phyloP scores from a whole-genome alignment of 64 coral and sea anemone species.

The Montipora foliosa region DNA sequence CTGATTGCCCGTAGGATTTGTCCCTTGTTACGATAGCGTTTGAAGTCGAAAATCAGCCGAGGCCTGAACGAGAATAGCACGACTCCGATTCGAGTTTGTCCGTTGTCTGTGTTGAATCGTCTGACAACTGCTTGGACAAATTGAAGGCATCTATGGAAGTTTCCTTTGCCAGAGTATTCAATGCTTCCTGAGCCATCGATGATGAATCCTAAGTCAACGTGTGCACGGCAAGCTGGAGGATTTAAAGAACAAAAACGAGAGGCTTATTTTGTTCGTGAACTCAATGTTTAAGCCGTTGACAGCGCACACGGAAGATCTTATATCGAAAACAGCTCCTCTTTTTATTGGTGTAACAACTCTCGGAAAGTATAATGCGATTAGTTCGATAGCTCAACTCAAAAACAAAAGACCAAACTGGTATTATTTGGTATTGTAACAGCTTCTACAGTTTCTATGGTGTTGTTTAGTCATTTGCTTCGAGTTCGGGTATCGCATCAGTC shows the following conservation, averaged over 20 bases:
- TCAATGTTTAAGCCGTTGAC: too few species aligned
- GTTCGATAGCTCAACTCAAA: too few species aligned
- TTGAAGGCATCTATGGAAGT: slow-evolving; percentile 51
- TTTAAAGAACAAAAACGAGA: not conserved
- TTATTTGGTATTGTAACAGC: too few species aligned
- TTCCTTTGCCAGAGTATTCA: slow-evolving; percentile 33
- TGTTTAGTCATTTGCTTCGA: too few species aligned
- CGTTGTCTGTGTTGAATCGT: slow-evolving; percentile 33
- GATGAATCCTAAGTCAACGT: slow-evolving; percentile 49
- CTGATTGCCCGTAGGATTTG: slow-evolving; percentile 7
- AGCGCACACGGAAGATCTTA: too few species aligned
- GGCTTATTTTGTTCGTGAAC: too few species aligned
- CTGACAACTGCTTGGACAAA: slow-evolving; percentile 50
- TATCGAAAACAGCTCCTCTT: too few species aligned
- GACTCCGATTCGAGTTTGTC: slow-evolving; percentile 53
- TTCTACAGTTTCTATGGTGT: too few species aligned
- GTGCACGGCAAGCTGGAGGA: slow-evolving; percentile 63
- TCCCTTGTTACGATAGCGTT: slow-evolving; percentile 18
- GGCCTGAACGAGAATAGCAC: slow-evolving; percentile 48
- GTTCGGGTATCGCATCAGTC: too few species aligned
- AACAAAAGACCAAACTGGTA: too few species aligned
- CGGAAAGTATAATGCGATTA: too few species aligned
- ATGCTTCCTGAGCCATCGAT: slow-evolving; percentile 75
- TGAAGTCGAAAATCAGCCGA: slow-evolving; percentile 57
- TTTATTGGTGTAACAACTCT: too few species aligned